A percentile compares a stretch with the other conserved stretches of the same genome.
These are phyloP conservation scores for Rhincodon typus DNA, from an alignment of 2,797 vertebrate genomes.

Conservation along the genomic window DNA sequence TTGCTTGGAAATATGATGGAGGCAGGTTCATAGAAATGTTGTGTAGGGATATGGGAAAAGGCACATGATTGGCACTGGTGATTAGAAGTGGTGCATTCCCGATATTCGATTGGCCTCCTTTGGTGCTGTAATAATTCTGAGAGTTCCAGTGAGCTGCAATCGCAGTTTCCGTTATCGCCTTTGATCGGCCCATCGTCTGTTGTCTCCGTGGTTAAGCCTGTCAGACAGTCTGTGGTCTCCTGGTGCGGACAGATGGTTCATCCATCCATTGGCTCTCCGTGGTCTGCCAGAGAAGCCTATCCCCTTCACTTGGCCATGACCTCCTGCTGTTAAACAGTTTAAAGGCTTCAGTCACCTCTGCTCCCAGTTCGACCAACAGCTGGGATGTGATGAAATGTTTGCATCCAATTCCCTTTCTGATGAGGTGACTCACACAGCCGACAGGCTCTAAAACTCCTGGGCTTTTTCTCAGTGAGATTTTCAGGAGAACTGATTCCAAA, in stretches of 20 bases:
- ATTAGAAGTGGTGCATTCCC: too few relatives aligned
- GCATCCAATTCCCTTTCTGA: too few relatives aligned
- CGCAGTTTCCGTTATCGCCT: too few relatives aligned
- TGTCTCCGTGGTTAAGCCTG: neutral
- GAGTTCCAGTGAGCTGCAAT: too few relatives aligned
- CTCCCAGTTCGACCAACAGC: neutral
- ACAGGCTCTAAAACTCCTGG: neutral
- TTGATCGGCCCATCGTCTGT: too few relatives aligned
- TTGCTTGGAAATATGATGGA: too few relatives aligned
- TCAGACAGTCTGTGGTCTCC: neutral
- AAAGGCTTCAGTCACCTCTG: neutral
- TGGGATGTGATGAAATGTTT: neutral
- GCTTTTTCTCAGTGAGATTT: neutral
- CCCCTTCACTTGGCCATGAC: neutral
- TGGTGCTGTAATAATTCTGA: too few relatives aligned
- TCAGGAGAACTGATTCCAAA: neutral
- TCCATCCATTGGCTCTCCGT: neutral
- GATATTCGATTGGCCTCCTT: too few relatives aligned
- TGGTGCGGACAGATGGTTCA: neutral
- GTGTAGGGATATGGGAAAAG: too few relatives aligned
- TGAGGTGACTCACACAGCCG: neutral
- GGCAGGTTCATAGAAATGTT: too few relatives aligned
- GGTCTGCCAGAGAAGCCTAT: neutral
- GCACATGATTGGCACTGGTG: too few relatives aligned
- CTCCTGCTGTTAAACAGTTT: neutral